phyloP scores from a whole-genome alignment of 2,797 vertebrate genomes.

The Pantherophis alleghaniensis region DNA sequence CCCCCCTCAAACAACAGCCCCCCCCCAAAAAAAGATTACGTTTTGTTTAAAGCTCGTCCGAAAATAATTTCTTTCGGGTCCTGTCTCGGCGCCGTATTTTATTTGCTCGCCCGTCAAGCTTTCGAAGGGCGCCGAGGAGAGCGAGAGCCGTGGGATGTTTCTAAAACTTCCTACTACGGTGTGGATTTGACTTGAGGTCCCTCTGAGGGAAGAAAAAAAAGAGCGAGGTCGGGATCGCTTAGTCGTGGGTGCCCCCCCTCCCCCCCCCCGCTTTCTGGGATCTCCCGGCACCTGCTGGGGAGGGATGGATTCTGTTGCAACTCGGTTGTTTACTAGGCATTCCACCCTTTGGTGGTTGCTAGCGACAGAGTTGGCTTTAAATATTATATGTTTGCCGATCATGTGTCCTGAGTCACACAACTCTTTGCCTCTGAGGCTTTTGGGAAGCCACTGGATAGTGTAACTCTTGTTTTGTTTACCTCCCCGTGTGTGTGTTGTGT shows the following conservation, averaged over 20 bases:
- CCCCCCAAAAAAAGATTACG: neutral
- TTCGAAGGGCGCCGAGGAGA: neutral
- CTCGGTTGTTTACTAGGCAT: conserved; percentile 23
- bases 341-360: neutral
- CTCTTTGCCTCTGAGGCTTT: neutral
- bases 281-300: neutral
- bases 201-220: fast-evolving
- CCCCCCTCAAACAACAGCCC: neutral
- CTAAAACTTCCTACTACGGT: neutral
- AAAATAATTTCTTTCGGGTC: neutral
- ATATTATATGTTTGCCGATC: neutral
- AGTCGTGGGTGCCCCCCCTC: neutral
- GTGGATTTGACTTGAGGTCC: neutral
- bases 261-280: neutral
- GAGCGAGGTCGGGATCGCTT: neutral
- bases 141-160: neutral
- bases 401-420: neutral
- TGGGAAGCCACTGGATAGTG: neutral
- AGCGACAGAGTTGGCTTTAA: neutral
- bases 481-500: neutral
- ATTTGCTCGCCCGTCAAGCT: neutral
- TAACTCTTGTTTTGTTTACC: neutral
- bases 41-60: neutral
- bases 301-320: neutral
- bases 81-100: too few species aligned